Percentiles rank a stretch among this genome's conserved stretches.
Conservation (phyloP, 2,113 vertebrate genomes). For the Rhinopithecus roxellana region DNA sequence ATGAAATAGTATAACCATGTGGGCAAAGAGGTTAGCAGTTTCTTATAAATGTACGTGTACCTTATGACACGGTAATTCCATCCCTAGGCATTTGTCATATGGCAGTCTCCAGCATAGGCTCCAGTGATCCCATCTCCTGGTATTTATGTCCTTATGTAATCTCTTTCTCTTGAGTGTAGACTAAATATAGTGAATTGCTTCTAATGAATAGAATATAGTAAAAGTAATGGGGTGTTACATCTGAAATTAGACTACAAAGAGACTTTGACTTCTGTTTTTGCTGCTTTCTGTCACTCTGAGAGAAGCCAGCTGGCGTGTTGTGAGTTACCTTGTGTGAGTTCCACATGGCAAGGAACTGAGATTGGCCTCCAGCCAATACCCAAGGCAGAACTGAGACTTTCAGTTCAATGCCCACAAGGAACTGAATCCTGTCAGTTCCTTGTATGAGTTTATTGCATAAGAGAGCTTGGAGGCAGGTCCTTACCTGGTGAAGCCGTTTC, state of each 20-base stretch:
- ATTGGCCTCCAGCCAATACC: not conserved
- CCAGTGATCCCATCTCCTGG: no score
- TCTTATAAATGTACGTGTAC: not conserved
- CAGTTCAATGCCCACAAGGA: not conserved
- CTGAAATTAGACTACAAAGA: not conserved
- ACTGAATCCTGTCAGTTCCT: not conserved
- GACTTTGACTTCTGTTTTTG: not conserved
- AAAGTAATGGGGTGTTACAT: not conserved
- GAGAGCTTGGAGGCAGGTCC: not conserved
- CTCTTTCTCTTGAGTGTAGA: not conserved
- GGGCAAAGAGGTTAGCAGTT: not conserved
- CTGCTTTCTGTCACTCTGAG: not conserved
- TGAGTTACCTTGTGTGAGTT: not conserved
- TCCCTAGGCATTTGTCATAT: not conserved
- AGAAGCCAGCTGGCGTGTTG: not conserved
- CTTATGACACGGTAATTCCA: not conserved
- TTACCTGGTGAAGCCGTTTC: not conserved
- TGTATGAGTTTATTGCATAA: not conserved
- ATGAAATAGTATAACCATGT: not conserved
- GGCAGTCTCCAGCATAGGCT: not conserved
- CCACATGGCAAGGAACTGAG: not conserved
- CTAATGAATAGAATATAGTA: not conserved
- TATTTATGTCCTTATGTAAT: not conserved
- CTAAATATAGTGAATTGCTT: not conserved
- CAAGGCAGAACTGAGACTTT: not conserved